Conservation (phyloP, 2,888 invertebrate species). For the Aleiodes leptofemur region DNA sequence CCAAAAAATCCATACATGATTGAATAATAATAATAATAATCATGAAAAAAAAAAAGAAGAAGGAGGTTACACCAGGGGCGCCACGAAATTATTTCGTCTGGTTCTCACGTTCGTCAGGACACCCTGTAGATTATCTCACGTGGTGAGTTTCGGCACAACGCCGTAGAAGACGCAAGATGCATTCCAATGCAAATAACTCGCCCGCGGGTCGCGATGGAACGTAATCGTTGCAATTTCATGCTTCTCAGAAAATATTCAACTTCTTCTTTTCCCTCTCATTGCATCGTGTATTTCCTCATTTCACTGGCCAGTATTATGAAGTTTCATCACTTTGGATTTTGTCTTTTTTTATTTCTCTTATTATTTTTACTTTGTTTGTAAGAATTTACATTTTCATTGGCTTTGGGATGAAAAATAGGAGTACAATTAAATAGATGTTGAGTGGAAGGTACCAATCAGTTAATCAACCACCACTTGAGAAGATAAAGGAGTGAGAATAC, state of each 20-base stretch:
- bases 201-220: slow-evolving; percentile 62
- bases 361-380: slow-evolving; percentile 28
- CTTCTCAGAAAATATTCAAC: slow-evolving; percentile 71
- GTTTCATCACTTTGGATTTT: slow-evolving; percentile 15
- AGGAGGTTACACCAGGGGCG: slow-evolving; percentile 33
- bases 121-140: slow-evolving; percentile 65
- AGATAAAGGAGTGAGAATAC: slow-evolving; percentile 1
- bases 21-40: not conserved
- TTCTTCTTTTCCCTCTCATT: slow-evolving; percentile 50
- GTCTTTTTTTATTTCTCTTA: slow-evolving; percentile 35
- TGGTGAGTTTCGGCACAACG: slow-evolving; percentile 66
- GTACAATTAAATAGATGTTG: not conserved
- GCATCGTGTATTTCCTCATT: slow-evolving; percentile 31
- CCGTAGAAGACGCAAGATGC: slow-evolving; percentile 56
- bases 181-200: slow-evolving; percentile 74
- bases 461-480: slow-evolving; percentile 13
- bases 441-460: not conserved
- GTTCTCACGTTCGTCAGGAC: slow-evolving; percentile 68
- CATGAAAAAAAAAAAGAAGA: not conserved
- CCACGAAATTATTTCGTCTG: slow-evolving; percentile 54
- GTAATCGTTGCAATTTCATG: slow-evolving; percentile 73
- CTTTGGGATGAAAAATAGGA: not conserved
- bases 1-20: not conserved
- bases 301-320: not conserved
- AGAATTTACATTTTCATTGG: slow-evolving; percentile 7